A percentile compares a stretch with the other conserved stretches of the same genome.
These are phyloP conservation scores for Drosophila auraria DNA, from an alignment of 1,140 invertebrate genomes.

Conservation along the genomic window DNA sequence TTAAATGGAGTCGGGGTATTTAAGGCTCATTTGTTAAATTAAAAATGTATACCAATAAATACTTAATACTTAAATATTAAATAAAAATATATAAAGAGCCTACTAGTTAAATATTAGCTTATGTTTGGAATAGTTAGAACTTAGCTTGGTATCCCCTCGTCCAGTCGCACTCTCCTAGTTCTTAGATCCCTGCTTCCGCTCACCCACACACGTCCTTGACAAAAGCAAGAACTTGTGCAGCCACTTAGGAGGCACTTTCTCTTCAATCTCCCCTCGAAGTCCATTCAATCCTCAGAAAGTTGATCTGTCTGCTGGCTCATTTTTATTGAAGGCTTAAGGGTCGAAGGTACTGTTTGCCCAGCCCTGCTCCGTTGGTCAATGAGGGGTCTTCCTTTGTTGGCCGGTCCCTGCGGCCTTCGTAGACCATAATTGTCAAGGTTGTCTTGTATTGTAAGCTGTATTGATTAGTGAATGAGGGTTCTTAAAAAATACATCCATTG, in stretches of 20 bases:
- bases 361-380: not conserved
- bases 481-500: not conserved
- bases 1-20: not conserved
- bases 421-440: slow-evolving; percentile 16
- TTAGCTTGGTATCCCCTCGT: not conserved
- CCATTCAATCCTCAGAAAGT: slow-evolving; percentile 5
- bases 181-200: slow-evolving; percentile 16
- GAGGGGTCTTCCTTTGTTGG: slow-evolving; percentile 2
- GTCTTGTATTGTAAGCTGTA: too few species aligned
- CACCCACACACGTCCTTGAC: not conserved
- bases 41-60: not conserved
- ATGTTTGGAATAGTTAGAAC: not conserved
- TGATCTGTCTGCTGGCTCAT: slow-evolving; percentile 27
- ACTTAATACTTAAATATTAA: not conserved
- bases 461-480: not conserved
- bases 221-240: slow-evolving; percentile 32
- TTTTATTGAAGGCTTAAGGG: slow-evolving; percentile 37
- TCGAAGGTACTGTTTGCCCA: slow-evolving; percentile 4
- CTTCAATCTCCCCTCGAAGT: not conserved
- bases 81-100: too few species aligned
- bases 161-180: not conserved
- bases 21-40: not conserved
- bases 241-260: slow-evolving; percentile 38
- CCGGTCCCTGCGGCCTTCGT: slow-evolving; percentile 16
- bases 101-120: too few species aligned